phyloP scores from a whole-genome alignment of 1,140 invertebrate genomes.

The Bombus fervidus region DNA sequence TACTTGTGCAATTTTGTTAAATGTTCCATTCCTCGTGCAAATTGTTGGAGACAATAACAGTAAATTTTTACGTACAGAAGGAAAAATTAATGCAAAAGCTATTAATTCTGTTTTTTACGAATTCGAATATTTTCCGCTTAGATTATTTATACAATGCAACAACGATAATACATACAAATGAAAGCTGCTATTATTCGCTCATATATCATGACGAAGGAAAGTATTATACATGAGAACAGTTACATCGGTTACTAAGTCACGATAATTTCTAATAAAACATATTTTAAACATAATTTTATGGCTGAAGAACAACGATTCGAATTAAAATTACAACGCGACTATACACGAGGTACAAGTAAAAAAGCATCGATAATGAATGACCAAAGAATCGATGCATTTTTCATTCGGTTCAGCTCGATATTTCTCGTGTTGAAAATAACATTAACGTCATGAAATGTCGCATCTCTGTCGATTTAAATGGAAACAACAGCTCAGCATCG shows the following conservation, averaged over 20 bases:
- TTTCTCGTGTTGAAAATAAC: background rate
- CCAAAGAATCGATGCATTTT: background rate
- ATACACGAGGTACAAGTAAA: background rate
- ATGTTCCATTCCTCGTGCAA: background rate
- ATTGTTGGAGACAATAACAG: background rate
- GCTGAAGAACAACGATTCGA: background rate
- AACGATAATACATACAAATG: background rate
- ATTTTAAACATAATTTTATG: background rate
- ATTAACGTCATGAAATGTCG: background rate
- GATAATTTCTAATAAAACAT: background rate
- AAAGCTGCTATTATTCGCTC: background rate
- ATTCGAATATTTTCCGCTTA: background rate
- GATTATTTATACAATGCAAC: background rate
- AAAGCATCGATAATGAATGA: background rate
- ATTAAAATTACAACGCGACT: background rate
- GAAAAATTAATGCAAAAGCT: background rate
- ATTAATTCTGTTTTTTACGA: background rate
- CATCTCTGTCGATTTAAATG: background rate
- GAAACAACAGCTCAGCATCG: background rate
- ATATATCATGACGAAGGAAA: background rate
- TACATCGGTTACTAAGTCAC: background rate
- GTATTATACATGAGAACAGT: background rate
- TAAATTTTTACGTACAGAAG: background rate
- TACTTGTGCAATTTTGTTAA: background rate
- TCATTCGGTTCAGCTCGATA: background rate